Conservation (phyloP, 2,888 invertebrate species). For the Vanessa cardui region DNA sequence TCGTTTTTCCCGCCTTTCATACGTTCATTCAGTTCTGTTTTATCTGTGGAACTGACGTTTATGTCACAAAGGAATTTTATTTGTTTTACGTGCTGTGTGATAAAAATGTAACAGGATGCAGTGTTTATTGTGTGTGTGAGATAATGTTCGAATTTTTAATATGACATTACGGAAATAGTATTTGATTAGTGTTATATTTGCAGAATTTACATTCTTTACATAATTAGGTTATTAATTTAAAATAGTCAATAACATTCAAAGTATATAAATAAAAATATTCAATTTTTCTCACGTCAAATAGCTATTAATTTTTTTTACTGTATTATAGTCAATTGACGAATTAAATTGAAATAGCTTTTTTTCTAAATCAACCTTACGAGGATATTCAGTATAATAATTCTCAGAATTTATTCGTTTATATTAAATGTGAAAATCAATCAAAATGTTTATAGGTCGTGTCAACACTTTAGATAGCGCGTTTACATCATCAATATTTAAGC, state of each 20-base stretch:
- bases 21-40: conserved; percentile 23
- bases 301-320: too few relatives aligned
- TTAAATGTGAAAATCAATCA: not conserved
- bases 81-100: conserved; percentile 9
- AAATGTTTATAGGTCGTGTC: not conserved
- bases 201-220: too few relatives aligned
- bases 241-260: too few relatives aligned
- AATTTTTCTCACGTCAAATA: too few relatives aligned
- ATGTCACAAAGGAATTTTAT: conserved; percentile 20
- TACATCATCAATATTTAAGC: conserved; percentile 5
- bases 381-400: not conserved
- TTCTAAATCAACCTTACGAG: not conserved
- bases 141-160: conserved; percentile 1
- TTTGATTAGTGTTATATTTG: too few relatives aligned
- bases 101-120: conserved; percentile 33
- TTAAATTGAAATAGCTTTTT: not conserved
- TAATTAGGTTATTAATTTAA: too few relatives aligned
- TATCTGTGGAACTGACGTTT: conserved; percentile 29
- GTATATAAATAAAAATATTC: too few relatives aligned
- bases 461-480: not conserved
- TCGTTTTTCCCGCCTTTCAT: conserved; percentile 24
- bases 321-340: not conserved
- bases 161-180: not conserved
- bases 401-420: not conserved
- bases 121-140: conserved; percentile 12